These are phyloP conservation scores for Oreocharis arfaki DNA, from an alignment of 2,113 vertebrate genomes.

Conservation along the genomic window DNA sequence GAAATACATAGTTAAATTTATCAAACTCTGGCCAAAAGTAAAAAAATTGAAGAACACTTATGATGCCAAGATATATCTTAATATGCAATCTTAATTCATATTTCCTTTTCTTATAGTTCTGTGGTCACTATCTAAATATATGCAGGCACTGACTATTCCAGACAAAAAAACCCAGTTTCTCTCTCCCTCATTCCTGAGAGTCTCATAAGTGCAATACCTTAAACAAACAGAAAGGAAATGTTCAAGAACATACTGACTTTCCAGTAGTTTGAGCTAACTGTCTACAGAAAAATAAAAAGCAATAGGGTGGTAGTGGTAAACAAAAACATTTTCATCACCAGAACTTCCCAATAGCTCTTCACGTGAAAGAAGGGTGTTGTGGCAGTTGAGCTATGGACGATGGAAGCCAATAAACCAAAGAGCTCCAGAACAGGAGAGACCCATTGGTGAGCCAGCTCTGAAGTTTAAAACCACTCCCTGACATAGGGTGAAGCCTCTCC, in stretches of 20 bases:
- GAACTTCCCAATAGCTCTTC: not conserved
- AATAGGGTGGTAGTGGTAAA: not conserved
- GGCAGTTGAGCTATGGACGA: no score
- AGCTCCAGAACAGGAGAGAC: no score
- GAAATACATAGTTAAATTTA: not conserved
- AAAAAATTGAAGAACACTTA: not conserved
- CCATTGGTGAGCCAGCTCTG: no score
- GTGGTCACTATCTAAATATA: not conserved
- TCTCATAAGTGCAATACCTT: not conserved
- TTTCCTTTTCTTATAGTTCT: not conserved
- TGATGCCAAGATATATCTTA: not conserved
- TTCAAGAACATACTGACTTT: not conserved
- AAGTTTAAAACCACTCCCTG: no score
- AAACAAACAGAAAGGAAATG: not conserved
- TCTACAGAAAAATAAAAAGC: not conserved
- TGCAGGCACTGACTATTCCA: not conserved
- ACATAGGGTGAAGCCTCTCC: no score
- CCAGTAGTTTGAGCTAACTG: not conserved
- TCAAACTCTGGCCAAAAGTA: not conserved
- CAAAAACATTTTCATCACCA: not conserved
- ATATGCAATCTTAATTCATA: not conserved
- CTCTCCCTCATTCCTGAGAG: not conserved
- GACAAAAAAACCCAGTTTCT: not conserved
- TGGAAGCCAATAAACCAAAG: no score
- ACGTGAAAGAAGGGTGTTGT: no score